These are phyloP conservation scores for Macrophya annulata DNA, from an alignment of 2,888 invertebrate genomes.

Conservation along the genomic window DNA sequence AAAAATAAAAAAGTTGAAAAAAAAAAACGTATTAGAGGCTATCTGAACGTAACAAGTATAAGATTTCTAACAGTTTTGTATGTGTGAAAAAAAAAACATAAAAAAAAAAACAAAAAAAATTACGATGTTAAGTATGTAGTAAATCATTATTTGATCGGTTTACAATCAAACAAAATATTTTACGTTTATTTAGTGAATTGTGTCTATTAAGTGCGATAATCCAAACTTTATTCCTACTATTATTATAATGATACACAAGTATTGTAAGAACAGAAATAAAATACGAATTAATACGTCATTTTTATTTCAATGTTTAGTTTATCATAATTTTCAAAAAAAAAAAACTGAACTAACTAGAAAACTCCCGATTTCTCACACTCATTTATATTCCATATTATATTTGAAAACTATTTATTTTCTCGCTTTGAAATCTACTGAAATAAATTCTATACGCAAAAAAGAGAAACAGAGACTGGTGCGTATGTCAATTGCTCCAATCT, in stretches of 20 bases:
- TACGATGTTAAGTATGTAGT: conserved; percentile 55
- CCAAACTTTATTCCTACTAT: conserved; percentile 75
- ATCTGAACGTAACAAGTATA: conserved; percentile 55
- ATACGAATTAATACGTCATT: conserved; percentile 54
- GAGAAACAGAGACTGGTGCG: no score
- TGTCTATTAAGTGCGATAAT: conserved; percentile 72
- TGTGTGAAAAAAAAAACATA: conserved; percentile 57
- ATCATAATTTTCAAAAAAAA: neutral
- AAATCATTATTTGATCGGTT: conserved; percentile 55
- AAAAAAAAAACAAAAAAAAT: conserved; percentile 44
- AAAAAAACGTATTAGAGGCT: conserved; percentile 36
- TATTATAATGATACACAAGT: conserved; percentile 73
- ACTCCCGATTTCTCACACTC: neutral
- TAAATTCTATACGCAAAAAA: neutral
- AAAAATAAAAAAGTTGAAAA: no score
- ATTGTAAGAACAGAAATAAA: conserved; percentile 61
- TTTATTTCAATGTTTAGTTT: neutral
- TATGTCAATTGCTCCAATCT: no score
- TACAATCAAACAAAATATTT: conserved; percentile 39
- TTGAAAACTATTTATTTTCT: neutral
- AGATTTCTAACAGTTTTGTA: conserved; percentile 64
- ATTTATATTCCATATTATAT: neutral
- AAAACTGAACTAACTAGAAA: neutral
- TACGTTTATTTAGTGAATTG: conserved; percentile 62
- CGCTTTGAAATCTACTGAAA: neutral